phyloP scores from a whole-genome alignment of 1,140 invertebrate genomes.

The Drosophila ercepeae region DNA sequence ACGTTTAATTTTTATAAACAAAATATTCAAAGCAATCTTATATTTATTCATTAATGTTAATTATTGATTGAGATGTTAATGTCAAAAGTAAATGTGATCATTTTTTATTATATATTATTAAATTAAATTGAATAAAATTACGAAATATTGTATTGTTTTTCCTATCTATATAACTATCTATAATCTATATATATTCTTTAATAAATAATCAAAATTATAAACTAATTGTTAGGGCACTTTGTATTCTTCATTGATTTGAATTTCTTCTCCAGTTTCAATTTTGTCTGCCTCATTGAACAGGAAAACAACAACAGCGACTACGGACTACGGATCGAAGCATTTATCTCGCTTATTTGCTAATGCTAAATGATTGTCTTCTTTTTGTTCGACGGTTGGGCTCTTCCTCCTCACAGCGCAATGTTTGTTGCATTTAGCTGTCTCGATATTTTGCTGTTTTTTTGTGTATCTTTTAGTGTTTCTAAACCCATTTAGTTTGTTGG shows the following conservation, averaged over 20 bases:
- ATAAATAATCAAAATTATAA: too few species aligned
- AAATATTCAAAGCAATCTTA: too few species aligned
- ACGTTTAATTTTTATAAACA: not conserved
- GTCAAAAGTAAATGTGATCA: too few species aligned
- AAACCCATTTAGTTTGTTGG: slow-evolving; percentile 22
- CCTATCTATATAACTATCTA: too few species aligned
- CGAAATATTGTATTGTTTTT: too few species aligned
- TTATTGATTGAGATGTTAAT: too few species aligned
- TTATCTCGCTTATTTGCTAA: slow-evolving; percentile 74
- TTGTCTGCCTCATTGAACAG: slow-evolving; percentile 44
- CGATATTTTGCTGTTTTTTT: slow-evolving; percentile 41
- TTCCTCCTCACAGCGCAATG: slow-evolving; percentile 32
- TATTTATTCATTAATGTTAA: too few species aligned
- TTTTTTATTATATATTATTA: too few species aligned
- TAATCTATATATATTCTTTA: too few species aligned
- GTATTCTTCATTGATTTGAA: not conserved
- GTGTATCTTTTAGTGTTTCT: slow-evolving; percentile 17
- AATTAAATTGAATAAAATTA: too few species aligned
- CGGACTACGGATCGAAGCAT: slow-evolving; percentile 65
- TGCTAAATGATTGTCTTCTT: slow-evolving; percentile 68
- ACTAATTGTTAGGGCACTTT: slow-evolving; percentile 6
- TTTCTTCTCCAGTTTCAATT: slow-evolving; percentile 31
- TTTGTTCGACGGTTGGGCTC: slow-evolving; percentile 19
- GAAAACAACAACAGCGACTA: slow-evolving; percentile 37
- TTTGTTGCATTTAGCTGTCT: slow-evolving; percentile 58